Evolutionary conservation across 2,888 invertebrate species (phyloP), one percentile per base, ranked within the genome.

Genomic region (Drosophila borealis): DNA sequence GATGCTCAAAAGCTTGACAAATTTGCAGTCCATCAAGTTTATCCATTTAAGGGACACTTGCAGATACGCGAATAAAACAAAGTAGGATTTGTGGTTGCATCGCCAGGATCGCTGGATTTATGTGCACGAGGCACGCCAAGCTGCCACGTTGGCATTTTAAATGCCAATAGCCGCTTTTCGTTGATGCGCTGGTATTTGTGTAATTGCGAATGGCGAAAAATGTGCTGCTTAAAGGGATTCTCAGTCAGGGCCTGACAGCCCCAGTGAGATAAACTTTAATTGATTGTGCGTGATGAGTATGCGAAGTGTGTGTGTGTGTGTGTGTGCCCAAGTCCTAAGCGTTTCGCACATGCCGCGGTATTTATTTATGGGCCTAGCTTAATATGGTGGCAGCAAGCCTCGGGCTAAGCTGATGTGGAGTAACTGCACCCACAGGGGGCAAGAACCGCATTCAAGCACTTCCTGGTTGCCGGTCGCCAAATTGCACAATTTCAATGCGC

Each of bases 401-500:
- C 44, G 44, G 21, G 25, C 36, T 14, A 8, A 33, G 53, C 34
- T 37, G 63, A 50, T 49, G 54, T 56, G 46, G 42, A 60, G 55
- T 42, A 49, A 64, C 46, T 68, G 63, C 73, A 74, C 56, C 64
- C 64, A 74, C 53, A 46, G 59, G 57, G 72, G 75, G 60, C 75
- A 74, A 75, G 74, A 73, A 76, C 67, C 64, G 77, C 37, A 55
- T 41, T 50, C 44, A 44, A 55, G 68, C 86, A 88, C 81, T 88
- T 88, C 83, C 85, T 85, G 84, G 82, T 84, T 84, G 25, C n/a
- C 46, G 11, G 53, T 60, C 68, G 66, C 70, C 78, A 87, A 87
- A 84, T 84, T 84, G 71, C 78, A 84, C 78, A 84, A 84, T 84
- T 81, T 71, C 75, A 66, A 88, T 84, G 88, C 82, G 75, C 83